Percentiles rank a stretch among this genome's conserved stretches.
These are phyloP conservation scores for Dastarcus helophoroides DNA, from an alignment of 2,888 invertebrate genomes.

Conservation along the genomic window DNA sequence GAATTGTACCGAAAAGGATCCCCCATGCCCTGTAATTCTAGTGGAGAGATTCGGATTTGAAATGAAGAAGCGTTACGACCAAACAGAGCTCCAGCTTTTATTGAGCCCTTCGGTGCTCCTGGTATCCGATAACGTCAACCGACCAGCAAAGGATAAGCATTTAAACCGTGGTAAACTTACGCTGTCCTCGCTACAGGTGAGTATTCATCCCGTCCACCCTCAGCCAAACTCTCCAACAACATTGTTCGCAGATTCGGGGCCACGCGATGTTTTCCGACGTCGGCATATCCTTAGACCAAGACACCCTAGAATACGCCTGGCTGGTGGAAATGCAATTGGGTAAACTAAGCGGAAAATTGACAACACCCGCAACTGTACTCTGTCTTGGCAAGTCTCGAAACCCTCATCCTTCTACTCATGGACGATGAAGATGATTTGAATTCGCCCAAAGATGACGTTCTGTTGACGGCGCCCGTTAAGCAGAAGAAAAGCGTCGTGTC, in stretches of 20 bases:
- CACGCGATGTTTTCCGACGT: conserved; percentile 95
- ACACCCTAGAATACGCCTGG: conserved; percentile 97
- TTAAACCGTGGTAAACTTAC: conserved; percentile 76
- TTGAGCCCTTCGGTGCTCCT: conserved; percentile 81
- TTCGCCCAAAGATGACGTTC: conserved; percentile 64
- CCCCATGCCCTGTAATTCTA: conserved; percentile 80
- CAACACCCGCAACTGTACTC: conserved; percentile 81
- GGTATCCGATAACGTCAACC: conserved; percentile 59
- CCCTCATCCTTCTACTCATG: conserved; percentile 70
- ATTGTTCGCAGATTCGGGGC: conserved; percentile 60
- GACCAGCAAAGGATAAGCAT: conserved; percentile 57
- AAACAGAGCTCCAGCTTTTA: conserved; percentile 82
- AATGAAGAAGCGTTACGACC: conserved; percentile 87
- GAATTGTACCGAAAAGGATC: conserved; percentile 82
- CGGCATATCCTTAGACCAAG: conserved; percentile 79
- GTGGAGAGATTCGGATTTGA: conserved; percentile 93
- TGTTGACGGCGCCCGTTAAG: conserved; percentile 48
- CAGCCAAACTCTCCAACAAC: no score
- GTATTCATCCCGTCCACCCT: no score
- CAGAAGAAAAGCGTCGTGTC: conserved; percentile 22
- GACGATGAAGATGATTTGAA: conserved; percentile 85
- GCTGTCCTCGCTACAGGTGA: conserved; percentile 71
- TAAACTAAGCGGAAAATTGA: conserved; percentile 82
- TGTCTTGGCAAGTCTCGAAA: conserved; percentile 78
- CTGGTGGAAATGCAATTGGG: conserved; percentile 89